These are phyloP conservation scores for Actenoides hombroni DNA, from an alignment of 2,113 vertebrate genomes.

Conservation along the genomic window DNA sequence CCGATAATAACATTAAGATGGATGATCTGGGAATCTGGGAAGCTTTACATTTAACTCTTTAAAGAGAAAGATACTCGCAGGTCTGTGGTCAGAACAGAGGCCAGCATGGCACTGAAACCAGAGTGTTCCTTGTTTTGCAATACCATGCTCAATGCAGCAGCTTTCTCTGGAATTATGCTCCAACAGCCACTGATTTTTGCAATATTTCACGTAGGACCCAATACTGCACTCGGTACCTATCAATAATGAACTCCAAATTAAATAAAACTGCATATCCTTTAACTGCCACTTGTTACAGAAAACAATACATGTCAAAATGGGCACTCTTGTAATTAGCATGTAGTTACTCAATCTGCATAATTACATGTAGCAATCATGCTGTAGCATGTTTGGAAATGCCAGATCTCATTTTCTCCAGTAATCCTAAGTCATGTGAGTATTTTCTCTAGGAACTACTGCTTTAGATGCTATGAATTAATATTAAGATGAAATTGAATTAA, in stretches of 20 bases:
- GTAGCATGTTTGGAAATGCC: neutral
- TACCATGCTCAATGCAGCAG: neutral
- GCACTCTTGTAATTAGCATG: neutral
- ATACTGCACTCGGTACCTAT: accelerated
- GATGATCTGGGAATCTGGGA: accelerated
- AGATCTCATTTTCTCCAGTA: neutral
- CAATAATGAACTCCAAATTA: neutral
- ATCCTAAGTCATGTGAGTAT: neutral
- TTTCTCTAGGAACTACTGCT: slow-evolving; percentile 36
- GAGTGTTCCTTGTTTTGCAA: accelerated
- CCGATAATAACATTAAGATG: accelerated
- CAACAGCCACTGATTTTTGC: accelerated
- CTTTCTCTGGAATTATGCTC: neutral
- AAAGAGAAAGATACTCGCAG: no score
- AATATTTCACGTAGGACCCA: accelerated
- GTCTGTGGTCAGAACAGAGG: neutral
- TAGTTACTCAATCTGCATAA: neutral
- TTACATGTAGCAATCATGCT: neutral
- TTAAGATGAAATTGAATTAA: slow-evolving; percentile 67
- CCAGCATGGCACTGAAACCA: accelerated
- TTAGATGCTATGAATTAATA: slow-evolving; percentile 56
- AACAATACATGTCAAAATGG: neutral
- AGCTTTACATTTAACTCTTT: neutral
- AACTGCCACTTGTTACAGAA: neutral
- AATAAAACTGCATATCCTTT: accelerated